Conservation (phyloP, 2,113 vertebrate species). For the Glareola pratincola region DNA sequence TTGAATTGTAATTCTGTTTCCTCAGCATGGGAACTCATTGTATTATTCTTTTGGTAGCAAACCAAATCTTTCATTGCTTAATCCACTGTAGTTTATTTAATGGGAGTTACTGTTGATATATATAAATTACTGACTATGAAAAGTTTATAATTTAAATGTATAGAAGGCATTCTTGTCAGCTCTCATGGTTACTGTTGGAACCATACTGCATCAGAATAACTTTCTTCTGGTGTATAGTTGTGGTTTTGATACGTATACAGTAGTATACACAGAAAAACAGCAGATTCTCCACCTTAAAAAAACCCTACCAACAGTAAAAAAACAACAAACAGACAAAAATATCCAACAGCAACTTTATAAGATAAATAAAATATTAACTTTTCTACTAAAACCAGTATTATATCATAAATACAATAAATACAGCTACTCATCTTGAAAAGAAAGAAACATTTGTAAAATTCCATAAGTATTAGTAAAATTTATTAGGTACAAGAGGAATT, state of each 20-base stretch:
- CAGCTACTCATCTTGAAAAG: not conserved
- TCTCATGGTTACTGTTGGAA: not conserved
- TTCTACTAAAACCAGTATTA: not conserved
- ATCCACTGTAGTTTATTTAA: not conserved
- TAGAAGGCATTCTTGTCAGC: not conserved
- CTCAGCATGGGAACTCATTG: not conserved
- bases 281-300: not conserved
- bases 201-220: not conserved
- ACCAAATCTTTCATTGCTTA: not conserved
- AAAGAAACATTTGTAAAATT: not conserved
- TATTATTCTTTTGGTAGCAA: not conserved
- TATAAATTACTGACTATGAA: not conserved
- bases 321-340: not conserved
- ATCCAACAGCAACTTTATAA: not conserved
- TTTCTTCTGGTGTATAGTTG: not conserved
- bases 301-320: not conserved
- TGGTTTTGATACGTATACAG: not conserved
- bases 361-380: not conserved
- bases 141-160: not conserved
- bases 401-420: not conserved
- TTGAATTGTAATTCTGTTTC: not conserved
- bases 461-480: not conserved
- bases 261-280: not conserved
- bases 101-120: not conserved
- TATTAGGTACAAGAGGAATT: not conserved